Percentiles rank a stretch among this genome's conserved stretches.
These are phyloP conservation scores for Gadus chalcogrammus DNA, from an alignment of 2,113 vertebrate genomes.

Conservation along the genomic window DNA sequence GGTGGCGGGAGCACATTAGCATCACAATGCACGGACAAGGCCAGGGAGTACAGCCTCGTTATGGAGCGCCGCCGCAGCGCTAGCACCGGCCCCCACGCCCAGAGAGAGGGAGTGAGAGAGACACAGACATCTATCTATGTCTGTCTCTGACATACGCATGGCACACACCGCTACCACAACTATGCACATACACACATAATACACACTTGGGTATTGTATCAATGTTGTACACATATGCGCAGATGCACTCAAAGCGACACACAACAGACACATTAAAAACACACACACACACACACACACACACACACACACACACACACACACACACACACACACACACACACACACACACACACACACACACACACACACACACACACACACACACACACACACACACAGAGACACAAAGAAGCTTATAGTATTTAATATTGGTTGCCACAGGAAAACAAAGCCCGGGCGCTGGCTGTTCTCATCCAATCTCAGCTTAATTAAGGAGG, in stretches of 20 bases:
- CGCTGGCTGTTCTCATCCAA: conserved; percentile 55
- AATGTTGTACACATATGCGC: neutral
- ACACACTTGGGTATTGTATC: neutral
- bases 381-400: conserved; percentile 14
- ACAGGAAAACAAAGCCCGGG: conserved; percentile 57
- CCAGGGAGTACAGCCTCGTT: conserved; percentile 63
- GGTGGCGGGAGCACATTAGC: conserved; percentile 70
- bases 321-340: no score
- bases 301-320: neutral
- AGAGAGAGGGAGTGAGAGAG: conserved; percentile 54
- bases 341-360: neutral
- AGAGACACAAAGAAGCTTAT: conserved; percentile 18
- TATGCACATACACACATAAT: neutral
- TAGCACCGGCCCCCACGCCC: conserved; percentile 43
- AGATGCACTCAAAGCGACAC: neutral
- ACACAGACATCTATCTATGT: conserved; percentile 14
- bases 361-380: neutral
- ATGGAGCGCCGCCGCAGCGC: conserved; percentile 36
- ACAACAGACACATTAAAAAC: neutral
- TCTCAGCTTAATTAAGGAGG: conserved; percentile 67
- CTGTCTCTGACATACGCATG: no score
- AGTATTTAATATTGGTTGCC: conserved; percentile 50
- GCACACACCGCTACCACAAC: neutral
- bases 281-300: neutral
- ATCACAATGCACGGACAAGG: conserved; percentile 71